These are phyloP conservation scores for Pseudomyrmex flavicornis DNA, from an alignment of 1,140 invertebrate species.

Conservation along the genomic window DNA sequence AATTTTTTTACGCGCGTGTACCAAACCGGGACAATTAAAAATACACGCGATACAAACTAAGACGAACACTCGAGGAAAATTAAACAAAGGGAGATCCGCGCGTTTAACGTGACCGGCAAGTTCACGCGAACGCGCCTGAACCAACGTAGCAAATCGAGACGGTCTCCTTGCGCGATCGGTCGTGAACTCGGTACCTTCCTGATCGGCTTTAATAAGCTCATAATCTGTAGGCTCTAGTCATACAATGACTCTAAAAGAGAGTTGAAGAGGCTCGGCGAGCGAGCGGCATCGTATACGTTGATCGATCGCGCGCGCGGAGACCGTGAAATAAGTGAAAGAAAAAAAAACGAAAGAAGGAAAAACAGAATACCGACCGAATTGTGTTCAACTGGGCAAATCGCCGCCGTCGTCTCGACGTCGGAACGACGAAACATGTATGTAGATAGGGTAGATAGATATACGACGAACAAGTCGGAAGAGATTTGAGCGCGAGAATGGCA, in stretches of 20 bases:
- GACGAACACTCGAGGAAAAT: background rate
- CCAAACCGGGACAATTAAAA: no score
- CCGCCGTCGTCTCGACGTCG: constrained; percentile 68
- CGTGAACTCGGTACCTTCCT: constrained; percentile 79
- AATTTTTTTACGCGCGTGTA: no score
- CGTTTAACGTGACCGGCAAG: constrained; percentile 9
- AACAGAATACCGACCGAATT: constrained; percentile 64
- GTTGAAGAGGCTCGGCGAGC: constrained; percentile 3
- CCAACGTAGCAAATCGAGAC: constrained; percentile 58
- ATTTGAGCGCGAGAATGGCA: constrained; percentile 83
- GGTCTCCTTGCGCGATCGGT: constrained; percentile 63
- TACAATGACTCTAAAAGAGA: constrained; percentile 77
- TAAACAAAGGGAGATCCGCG: constrained; percentile 12
- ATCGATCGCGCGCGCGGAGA: constrained; percentile 56
- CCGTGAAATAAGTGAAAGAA: constrained; percentile 44
- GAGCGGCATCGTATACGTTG: constrained; percentile 76
- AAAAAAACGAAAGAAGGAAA: background rate
- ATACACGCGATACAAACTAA: no score
- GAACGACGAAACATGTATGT: constrained; percentile 59
- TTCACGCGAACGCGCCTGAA: constrained; percentile 55
- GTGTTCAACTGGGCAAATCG: constrained; percentile 66
- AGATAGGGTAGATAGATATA: constrained; percentile 71
- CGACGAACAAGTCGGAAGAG: constrained; percentile 73
- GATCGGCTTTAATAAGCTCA: constrained; percentile 81
- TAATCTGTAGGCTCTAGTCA: constrained; percentile 80